phyloP scores from a whole-genome alignment of 2,888 invertebrate species.

The Napeogenes inachia region DNA sequence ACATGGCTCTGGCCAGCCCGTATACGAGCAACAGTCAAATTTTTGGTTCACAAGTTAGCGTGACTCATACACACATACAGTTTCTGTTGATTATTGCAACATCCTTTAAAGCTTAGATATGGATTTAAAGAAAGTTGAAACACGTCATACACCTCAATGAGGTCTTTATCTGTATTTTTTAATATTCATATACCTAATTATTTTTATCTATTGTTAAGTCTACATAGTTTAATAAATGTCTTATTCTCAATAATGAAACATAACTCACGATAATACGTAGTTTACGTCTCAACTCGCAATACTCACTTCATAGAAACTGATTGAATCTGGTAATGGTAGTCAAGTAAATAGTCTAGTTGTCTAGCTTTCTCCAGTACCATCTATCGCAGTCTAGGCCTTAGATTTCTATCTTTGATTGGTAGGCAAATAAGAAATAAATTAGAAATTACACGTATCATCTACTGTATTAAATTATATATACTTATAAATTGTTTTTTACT shows the following conservation, averaged over 20 bases:
- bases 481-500: too few relatives aligned
- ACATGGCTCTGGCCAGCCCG: too few relatives aligned
- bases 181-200: not conserved
- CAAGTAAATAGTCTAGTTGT: constrained; percentile 15
- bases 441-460: not conserved
- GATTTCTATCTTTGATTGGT: constrained; percentile 2
- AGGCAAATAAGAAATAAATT: not conserved
- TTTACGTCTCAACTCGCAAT: constrained; percentile 4
- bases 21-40: too few relatives aligned
- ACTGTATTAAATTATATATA: not conserved
- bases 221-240: not conserved
- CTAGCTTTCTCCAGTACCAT: constrained; percentile 8
- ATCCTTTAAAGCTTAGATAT: too few relatives aligned
- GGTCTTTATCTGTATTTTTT: too few relatives aligned
- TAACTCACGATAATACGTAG: constrained; percentile 4
- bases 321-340: constrained; percentile 18
- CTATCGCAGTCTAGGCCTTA: constrained; percentile 9
- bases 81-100: too few relatives aligned
- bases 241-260: constrained; percentile 10
- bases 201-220: constrained; percentile 5
- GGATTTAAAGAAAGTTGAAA: too few relatives aligned
- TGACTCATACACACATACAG: too few relatives aligned
- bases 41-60: too few relatives aligned
- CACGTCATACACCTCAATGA: too few relatives aligned
- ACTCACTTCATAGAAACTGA: constrained; percentile 18